Evolutionary conservation across 2,113 vertebrate species (phyloP).

Genomic region (Atractosteus spatula): DNA sequence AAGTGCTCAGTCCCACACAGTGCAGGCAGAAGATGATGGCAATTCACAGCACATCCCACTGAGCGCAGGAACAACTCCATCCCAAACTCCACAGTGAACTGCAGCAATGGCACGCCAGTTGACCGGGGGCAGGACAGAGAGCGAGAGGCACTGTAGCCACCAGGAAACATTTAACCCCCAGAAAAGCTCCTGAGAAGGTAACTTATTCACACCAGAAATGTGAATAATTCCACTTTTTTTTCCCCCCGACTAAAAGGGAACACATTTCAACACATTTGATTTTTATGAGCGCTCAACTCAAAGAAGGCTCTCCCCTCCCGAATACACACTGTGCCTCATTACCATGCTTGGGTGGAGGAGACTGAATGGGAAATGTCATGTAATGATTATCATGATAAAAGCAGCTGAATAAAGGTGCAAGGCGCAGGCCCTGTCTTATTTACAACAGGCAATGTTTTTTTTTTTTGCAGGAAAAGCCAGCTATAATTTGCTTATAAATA

Average conservation of each 20-base stretch:
- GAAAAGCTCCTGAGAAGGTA: conserved; percentile 56
- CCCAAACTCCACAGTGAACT: conserved; percentile 24
- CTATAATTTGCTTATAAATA: conserved; percentile 92
- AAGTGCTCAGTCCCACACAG: too few species aligned
- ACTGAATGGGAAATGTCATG: conserved; percentile 31
- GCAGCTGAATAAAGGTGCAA: conserved; percentile 42
- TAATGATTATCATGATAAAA: conserved; percentile 37
- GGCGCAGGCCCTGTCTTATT: conserved; percentile 58
- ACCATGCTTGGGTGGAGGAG: conserved; percentile 24
- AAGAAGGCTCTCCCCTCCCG: conserved; percentile 18
- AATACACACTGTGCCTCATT: conserved; percentile 40
- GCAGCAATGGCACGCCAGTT: conserved; percentile 60
- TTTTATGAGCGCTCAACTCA: conserved; percentile 45
- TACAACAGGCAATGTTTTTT: conserved; percentile 63
- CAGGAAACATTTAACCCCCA: conserved; percentile 49
- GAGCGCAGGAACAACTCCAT: too few species aligned
- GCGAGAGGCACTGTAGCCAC: conserved; percentile 58
- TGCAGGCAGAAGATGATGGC: too few species aligned
- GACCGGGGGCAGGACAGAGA: conserved; percentile 58
- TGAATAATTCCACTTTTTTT: conserved; percentile 35
- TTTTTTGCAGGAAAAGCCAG: conserved; percentile 65
- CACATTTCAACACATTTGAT: conserved; percentile 42
- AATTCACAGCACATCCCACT: too few species aligned
- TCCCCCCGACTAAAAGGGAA: conserved; percentile 50
- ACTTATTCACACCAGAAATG: conserved; percentile 37